phyloP scores from a whole-genome alignment of 1,140 invertebrate species.

The Homarus americanus region DNA sequence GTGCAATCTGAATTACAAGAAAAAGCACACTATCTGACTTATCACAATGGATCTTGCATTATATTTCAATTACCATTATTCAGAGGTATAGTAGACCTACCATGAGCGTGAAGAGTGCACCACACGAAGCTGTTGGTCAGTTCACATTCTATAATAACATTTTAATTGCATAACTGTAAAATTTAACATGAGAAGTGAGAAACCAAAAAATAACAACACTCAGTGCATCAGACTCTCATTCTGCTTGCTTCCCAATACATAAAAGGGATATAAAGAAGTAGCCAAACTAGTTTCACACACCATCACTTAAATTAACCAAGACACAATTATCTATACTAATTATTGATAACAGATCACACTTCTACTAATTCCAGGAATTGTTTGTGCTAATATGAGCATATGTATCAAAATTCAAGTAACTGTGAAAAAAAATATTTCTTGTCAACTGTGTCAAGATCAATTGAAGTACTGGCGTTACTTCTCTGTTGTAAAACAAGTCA shows the following conservation, averaged over 20 bases:
- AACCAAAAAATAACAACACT: neutral
- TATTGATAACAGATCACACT: neutral
- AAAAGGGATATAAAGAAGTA: neutral
- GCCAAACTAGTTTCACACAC: neutral
- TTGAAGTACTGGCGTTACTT: slow-evolving; percentile 4
- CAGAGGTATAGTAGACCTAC: neutral
- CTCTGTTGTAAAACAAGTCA: slow-evolving; percentile 10
- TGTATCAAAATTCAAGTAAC: neutral
- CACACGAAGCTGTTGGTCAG: neutral
- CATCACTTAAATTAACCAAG: neutral
- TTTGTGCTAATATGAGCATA: neutral
- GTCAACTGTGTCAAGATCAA: slow-evolving; percentile 29
- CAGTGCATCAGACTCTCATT: neutral
- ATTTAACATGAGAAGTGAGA: neutral
- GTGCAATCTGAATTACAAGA: neutral
- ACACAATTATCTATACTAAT: neutral
- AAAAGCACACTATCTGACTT: neutral
- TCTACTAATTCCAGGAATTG: neutral
- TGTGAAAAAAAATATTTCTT: neutral
- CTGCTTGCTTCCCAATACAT: neutral
- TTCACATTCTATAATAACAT: neutral
- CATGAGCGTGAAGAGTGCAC: neutral
- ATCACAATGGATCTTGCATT: neutral
- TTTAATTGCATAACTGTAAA: slow-evolving; percentile 1
- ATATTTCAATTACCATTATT: neutral